A percentile compares a stretch with the other conserved stretches of the same genome.
Conservation (phyloP, 2,113 vertebrate genomes). For the Hippocampus barbouri region DNA sequence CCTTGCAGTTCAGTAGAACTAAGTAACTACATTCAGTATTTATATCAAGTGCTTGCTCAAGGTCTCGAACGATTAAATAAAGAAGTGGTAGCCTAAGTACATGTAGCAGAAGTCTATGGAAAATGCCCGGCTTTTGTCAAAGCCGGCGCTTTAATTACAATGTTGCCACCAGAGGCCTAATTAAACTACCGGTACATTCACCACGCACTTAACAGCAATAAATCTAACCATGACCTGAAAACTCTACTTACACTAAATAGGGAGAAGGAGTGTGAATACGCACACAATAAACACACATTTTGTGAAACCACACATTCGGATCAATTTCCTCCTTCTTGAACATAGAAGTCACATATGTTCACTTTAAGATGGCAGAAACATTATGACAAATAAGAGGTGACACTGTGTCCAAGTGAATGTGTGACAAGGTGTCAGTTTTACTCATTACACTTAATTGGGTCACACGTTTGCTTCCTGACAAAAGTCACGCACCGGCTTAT, state of each 20-base stretch:
- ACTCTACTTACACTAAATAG: slow-evolving; percentile 49
- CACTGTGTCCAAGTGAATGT: slow-evolving; percentile 15
- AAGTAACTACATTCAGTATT: background rate
- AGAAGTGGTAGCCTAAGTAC: background rate
- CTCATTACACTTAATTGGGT: slow-evolving; percentile 16
- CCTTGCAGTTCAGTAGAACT: background rate
- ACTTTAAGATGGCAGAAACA: slow-evolving; percentile 13
- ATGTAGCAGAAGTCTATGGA: slow-evolving; percentile 45
- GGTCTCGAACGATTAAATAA: background rate
- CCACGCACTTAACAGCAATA: slow-evolving; percentile 67
- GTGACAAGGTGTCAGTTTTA: slow-evolving; percentile 21
- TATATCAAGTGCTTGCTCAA: background rate
- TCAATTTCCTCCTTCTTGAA: background rate
- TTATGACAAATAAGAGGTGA: slow-evolving; percentile 22
- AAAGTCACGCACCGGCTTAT: slow-evolving; percentile 4
- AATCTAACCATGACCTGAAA: slow-evolving; percentile 59
- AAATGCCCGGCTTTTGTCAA: slow-evolving; percentile 42
- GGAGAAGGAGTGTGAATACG: slow-evolving; percentile 53
- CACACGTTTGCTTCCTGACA: slow-evolving; percentile 7
- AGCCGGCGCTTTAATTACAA: slow-evolving; percentile 52
- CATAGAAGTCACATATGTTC: slow-evolving; percentile 13
- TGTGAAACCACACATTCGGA: slow-evolving; percentile 3
- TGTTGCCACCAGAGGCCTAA: slow-evolving; percentile 52
- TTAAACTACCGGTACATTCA: slow-evolving; percentile 51
- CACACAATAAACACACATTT: slow-evolving; percentile 41